A percentile compares a stretch with the other conserved stretches of the same genome.
phyloP scores from a whole-genome alignment of 2,797 vertebrate species.

The Bryconaethiops microstoma region DNA sequence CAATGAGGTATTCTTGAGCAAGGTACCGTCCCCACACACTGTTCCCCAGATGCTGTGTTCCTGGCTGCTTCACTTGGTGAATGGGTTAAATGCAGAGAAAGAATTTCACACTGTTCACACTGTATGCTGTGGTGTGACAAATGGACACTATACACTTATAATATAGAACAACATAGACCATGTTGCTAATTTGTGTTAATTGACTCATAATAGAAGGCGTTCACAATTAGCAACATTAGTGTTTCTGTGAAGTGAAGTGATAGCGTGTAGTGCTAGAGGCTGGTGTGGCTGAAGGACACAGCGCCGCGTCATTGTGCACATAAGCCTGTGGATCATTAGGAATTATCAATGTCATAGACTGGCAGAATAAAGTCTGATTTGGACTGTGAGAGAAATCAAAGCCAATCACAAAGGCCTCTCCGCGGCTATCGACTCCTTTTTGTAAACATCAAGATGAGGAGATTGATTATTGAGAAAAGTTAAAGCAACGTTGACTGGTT shows the following conservation, averaged over 20 bases:
- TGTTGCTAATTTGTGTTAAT: too few species aligned
- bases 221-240: neutral
- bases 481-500: conserved; percentile 70
- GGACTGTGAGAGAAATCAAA: conserved; percentile 52
- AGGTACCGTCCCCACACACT: too few species aligned
- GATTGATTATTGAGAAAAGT: conserved; percentile 82
- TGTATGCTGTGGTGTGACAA: too few species aligned
- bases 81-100: too few species aligned
- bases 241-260: too few species aligned
- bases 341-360: conserved; percentile 77
- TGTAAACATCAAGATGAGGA: conserved; percentile 81
- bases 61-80: too few species aligned
- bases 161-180: too few species aligned
- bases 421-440: conserved; percentile 78
- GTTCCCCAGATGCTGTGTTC: too few species aligned
- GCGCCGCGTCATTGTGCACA: conserved; percentile 21
- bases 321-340: conserved; percentile 40
- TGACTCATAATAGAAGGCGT: neutral
- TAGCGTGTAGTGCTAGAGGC: neutral
- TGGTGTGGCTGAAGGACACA: neutral
- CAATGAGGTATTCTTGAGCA: too few species aligned
- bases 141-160: too few species aligned
- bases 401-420: conserved; percentile 56
- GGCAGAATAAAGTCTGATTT: conserved; percentile 60
- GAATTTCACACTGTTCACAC: too few species aligned